These are phyloP conservation scores for Dryobota labecula DNA, from an alignment of 2,888 invertebrate genomes.

Conservation along the genomic window DNA sequence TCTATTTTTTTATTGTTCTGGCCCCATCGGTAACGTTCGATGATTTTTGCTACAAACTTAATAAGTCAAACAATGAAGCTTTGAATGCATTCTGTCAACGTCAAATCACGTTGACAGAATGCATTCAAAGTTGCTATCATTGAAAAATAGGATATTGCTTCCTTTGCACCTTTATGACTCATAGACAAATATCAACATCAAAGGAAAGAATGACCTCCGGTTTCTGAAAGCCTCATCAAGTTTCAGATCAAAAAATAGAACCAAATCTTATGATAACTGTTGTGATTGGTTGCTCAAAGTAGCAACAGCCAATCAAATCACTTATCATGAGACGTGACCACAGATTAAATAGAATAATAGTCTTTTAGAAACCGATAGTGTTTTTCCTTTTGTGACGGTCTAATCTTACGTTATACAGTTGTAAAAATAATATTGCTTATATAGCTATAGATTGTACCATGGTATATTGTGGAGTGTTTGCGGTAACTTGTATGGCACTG, in stretches of 20 bases:
- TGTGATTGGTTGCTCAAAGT: slow-evolving; percentile 1
- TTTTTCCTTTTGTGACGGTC: slow-evolving; percentile 1
- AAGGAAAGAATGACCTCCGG: background rate
- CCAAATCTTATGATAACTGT: background rate
- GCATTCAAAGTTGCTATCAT: no score
- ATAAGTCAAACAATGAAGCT: no score
- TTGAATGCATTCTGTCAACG: no score
- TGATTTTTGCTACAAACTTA: no score
- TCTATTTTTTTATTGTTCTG: no score
- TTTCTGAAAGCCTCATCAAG: background rate
- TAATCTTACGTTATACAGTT: slow-evolving; percentile 27
- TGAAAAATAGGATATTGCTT: no score
- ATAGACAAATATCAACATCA: no score
- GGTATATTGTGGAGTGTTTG: slow-evolving; percentile 35
- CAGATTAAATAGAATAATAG: background rate
- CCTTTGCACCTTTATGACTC: no score
- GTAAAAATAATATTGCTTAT: slow-evolving; percentile 49
- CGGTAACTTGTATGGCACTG: slow-evolving; percentile 55
- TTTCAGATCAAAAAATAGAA: background rate
- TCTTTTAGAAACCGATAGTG: background rate
- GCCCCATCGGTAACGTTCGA: no score
- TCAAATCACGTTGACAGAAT: no score
- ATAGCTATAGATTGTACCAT: slow-evolving; percentile 49
- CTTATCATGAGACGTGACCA: background rate
- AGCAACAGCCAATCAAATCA: slow-evolving; percentile 8